Percentiles rank a stretch among this genome's conserved stretches.
phyloP scores from a whole-genome alignment of 2,888 invertebrate genomes.

The Zaprionus obscuricornis region DNA sequence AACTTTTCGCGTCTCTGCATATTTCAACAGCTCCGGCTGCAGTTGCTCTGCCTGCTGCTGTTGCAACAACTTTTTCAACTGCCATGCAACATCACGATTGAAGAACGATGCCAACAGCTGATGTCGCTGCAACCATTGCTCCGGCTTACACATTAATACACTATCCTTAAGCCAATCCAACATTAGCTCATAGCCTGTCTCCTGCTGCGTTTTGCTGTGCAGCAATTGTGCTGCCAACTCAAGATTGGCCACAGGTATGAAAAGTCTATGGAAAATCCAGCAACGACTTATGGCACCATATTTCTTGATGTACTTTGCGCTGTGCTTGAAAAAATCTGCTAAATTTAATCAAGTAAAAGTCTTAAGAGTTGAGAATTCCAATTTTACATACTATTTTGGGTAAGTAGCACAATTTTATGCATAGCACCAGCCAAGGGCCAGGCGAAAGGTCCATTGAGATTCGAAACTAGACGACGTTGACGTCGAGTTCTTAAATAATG shows the following conservation, averaged over 20 bases:
- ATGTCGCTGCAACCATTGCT: constrained; percentile 50
- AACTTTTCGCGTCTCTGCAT: constrained; percentile 18
- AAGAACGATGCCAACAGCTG: constrained; percentile 34
- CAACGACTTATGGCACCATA: constrained; percentile 56
- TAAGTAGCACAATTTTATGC: constrained; percentile 54
- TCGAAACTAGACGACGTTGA: constrained; percentile 48
- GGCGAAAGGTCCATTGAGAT: constrained; percentile 58
- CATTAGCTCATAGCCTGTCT: constrained; percentile 57
- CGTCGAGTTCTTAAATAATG: constrained; percentile 58
- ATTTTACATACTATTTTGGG: constrained; percentile 51
- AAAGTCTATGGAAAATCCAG: constrained; percentile 63
- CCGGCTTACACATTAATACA: constrained; percentile 36
- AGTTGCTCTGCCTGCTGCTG: constrained; percentile 35
- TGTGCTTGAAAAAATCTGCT: constrained; percentile 58
- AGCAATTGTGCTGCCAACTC: constrained; percentile 53
- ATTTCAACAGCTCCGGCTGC: constrained; percentile 7
- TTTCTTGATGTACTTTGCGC: constrained; percentile 44
- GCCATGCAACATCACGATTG: constrained; percentile 15
- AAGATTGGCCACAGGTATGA: constrained; percentile 58
- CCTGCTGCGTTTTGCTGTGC: constrained; percentile 37
- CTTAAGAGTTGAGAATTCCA: fast-evolving
- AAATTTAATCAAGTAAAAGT: not conserved
- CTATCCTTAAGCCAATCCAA: constrained; percentile 46
- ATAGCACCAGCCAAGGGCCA: constrained; percentile 60
- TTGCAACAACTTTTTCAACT: constrained; percentile 26